phyloP scores from a whole-genome alignment of 2,797 vertebrate genomes.

The Arremon aurantiirostris region DNA sequence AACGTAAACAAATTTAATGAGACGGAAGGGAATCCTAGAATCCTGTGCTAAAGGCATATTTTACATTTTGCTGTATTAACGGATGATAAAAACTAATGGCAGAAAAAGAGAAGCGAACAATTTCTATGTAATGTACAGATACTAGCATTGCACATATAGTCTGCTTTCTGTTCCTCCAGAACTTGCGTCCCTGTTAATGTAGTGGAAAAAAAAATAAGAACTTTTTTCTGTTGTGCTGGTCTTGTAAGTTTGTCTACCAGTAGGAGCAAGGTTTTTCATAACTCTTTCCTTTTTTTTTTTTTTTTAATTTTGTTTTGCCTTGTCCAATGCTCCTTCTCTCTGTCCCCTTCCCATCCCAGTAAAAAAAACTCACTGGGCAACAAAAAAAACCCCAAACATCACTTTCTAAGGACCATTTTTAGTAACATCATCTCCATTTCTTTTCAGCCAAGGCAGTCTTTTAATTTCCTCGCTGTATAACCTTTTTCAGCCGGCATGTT shows the following conservation, averaged over 20 bases:
- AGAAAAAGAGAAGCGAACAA: constrained; percentile 83
- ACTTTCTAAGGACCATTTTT: constrained; percentile 78
- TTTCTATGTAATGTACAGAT: constrained; percentile 99
- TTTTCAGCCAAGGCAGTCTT: constrained; percentile 71
- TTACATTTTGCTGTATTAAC: constrained; percentile 91
- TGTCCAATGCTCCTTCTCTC: not conserved
- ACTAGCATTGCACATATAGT: constrained; percentile 97
- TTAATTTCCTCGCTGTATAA: constrained; percentile 74
- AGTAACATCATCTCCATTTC: constrained; percentile 75
- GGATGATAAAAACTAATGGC: constrained; percentile 93
- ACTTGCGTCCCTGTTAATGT: constrained; percentile 94
- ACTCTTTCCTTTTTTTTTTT: not conserved
- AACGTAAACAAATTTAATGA: constrained; percentile 74
- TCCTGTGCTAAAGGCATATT: constrained; percentile 88
- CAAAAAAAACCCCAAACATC: not conserved
- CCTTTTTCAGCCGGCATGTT: constrained; percentile 67
- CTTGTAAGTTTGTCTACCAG: constrained; percentile 87
- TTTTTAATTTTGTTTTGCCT: constrained; percentile 36
- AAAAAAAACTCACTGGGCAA: constrained; percentile 70
- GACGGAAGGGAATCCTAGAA: constrained; percentile 83
- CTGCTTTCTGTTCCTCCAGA: constrained; percentile 91
- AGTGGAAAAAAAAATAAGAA: constrained; percentile 85
- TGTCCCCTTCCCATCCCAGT: not conserved
- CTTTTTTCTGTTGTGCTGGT: constrained; percentile 90
- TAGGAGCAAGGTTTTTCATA: constrained; percentile 77